Evolutionary conservation across 1,140 invertebrate genomes (phyloP).

Genomic region (Drosophila ficusphila): DNA sequence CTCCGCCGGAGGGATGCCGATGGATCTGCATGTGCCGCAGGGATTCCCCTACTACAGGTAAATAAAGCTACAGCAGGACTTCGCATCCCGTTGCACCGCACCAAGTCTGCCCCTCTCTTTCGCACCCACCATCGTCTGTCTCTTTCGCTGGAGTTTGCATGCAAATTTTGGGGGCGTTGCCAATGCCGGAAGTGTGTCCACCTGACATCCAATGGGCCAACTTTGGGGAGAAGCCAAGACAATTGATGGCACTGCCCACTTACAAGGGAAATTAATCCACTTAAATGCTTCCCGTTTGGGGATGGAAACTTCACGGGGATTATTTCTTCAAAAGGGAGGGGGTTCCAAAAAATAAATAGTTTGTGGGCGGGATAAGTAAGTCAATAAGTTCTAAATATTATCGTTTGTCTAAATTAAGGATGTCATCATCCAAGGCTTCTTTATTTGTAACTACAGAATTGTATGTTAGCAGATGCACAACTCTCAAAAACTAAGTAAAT

Average conservation of each 20-base stretch:
- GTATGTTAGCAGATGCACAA: too few relatives aligned
- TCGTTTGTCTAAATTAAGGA: too few relatives aligned
- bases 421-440: too few relatives aligned
- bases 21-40: constrained; percentile 94
- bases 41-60: constrained; percentile 95
- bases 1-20: constrained; percentile 87
- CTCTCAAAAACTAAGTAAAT: too few relatives aligned
- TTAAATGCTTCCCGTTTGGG: constrained; percentile 1
- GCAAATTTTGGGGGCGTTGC: constrained; percentile 65
- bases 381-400: too few relatives aligned
- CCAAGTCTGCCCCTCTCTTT: background rate
- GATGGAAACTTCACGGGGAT: background rate
- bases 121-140: background rate
- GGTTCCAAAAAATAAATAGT: too few relatives aligned
- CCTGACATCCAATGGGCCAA: constrained; percentile 26
- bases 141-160: constrained; percentile 26
- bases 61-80: constrained; percentile 26
- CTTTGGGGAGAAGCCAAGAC: background rate
- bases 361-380: too few relatives aligned
- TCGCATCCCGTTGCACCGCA: constrained; percentile 28
- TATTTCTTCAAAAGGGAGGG: background rate
- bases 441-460: too few relatives aligned
- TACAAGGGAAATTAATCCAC: constrained; percentile 12
- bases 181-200: constrained; percentile 33
- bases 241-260: constrained; percentile 5